Conservation (phyloP, 2,113 vertebrate species). For the Pterocles gutturalis region DNA sequence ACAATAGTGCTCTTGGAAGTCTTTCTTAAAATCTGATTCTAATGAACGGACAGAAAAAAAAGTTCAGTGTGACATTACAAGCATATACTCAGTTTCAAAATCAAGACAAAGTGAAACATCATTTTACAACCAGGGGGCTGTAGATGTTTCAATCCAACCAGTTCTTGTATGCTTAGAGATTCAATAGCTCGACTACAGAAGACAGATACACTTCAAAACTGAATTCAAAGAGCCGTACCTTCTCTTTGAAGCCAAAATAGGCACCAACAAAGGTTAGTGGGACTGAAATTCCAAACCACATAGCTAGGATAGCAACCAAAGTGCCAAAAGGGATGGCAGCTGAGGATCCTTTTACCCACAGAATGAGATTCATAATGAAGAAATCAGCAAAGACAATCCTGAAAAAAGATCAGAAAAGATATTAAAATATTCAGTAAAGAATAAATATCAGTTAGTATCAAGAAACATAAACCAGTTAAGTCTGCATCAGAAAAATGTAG, state of each 20-base stretch:
- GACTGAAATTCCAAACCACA: slow-evolving; percentile 93
- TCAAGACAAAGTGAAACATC: not conserved
- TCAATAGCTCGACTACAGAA: not conserved
- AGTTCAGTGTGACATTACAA: not conserved
- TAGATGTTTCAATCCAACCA: not conserved
- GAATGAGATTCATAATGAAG: slow-evolving; percentile 93
- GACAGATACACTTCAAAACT: not conserved
- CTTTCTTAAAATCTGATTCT: not conserved
- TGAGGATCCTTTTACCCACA: slow-evolving; percentile 91
- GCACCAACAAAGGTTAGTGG: slow-evolving; percentile 89
- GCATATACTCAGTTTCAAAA: not conserved
- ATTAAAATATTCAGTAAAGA: not conserved
- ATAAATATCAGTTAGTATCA: not conserved
- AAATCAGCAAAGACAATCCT: slow-evolving; percentile 92
- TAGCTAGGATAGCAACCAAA: slow-evolving; percentile 85
- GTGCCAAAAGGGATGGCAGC: slow-evolving; percentile 89
- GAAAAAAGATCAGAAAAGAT: not conserved
- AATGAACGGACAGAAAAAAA: not conserved
- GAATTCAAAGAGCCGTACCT: slow-evolving; percentile 67
- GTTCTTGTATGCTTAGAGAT: not conserved
- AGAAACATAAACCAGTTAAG: not conserved
- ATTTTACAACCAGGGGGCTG: not conserved
- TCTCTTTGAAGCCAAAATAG: slow-evolving; percentile 91
- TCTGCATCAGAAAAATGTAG: not conserved
- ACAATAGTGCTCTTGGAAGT: too few species aligned